These are phyloP conservation scores for Erynnis tages DNA, from an alignment of 2,888 invertebrate species.

Conservation along the genomic window DNA sequence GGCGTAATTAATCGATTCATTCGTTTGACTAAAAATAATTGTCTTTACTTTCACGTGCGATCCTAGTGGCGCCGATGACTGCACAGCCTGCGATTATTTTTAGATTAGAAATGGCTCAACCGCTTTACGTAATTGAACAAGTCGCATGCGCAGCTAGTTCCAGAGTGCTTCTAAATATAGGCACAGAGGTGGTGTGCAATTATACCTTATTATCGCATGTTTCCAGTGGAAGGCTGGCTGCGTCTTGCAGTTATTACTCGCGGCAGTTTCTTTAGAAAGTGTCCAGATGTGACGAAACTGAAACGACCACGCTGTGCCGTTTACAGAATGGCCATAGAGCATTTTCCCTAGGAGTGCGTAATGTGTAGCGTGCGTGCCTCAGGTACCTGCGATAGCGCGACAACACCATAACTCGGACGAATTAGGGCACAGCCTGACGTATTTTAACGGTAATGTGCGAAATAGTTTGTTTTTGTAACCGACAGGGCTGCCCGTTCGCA, in stretches of 20 bases:
- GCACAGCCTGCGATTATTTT: slow-evolving; percentile 80
- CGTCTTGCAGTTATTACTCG: slow-evolving; percentile 60
- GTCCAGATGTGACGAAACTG: slow-evolving; percentile 74
- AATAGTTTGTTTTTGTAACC: slow-evolving; percentile 20
- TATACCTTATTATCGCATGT: slow-evolving; percentile 79
- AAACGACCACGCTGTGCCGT: slow-evolving; percentile 61
- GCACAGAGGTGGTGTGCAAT: slow-evolving; percentile 73
- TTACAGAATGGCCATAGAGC: slow-evolving; percentile 61
- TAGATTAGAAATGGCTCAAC: slow-evolving; percentile 82
- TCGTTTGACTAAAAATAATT: slow-evolving; percentile 49
- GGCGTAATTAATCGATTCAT: slow-evolving; percentile 22
- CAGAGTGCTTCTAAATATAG: slow-evolving; percentile 80
- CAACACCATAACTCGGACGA: slow-evolving; percentile 24
- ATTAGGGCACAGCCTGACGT: slow-evolving; percentile 24
- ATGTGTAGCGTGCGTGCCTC: slow-evolving; percentile 71
- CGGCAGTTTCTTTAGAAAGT: slow-evolving; percentile 78
- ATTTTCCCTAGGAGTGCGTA: slow-evolving; percentile 62
- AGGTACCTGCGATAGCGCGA: slow-evolving; percentile 49
- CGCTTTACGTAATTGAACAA: slow-evolving; percentile 80
- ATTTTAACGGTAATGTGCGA: slow-evolving; percentile 19
- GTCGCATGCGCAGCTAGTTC: slow-evolving; percentile 77
- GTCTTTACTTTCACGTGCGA: slow-evolving; percentile 77
- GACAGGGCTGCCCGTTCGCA: slow-evolving; percentile 12
- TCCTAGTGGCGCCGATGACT: slow-evolving; percentile 76
- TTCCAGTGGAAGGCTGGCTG: slow-evolving; percentile 73